Conservation (phyloP, 2,797 vertebrate species). For the Buceros bicornis region DNA sequence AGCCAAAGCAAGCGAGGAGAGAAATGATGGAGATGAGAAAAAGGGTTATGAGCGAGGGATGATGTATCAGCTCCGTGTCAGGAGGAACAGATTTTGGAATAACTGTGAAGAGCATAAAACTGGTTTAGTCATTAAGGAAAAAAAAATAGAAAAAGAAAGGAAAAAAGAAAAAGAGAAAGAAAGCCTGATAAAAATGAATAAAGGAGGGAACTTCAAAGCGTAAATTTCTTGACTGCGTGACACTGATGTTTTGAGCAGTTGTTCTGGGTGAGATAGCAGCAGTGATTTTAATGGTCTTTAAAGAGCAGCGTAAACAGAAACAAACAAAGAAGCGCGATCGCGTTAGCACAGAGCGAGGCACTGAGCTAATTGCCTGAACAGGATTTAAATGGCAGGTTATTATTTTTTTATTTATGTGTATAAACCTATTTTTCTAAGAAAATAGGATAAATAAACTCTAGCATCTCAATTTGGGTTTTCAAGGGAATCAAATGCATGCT, state of each 20-base stretch:
- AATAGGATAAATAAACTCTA: background rate
- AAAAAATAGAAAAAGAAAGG: background rate
- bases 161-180: background rate
- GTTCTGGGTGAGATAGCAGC: conserved; percentile 65
- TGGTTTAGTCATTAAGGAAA: conserved; percentile 57
- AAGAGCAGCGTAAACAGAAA: conserved; percentile 61
- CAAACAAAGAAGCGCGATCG: conserved; percentile 57
- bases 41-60: background rate
- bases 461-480: conserved; percentile 29
- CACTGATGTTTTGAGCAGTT: conserved; percentile 75
- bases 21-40: conserved; percentile 37
- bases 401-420: conserved; percentile 54
- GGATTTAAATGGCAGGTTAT: conserved; percentile 59
- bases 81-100: conserved; percentile 58
- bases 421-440: conserved; percentile 55
- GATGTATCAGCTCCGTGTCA: conserved; percentile 51
- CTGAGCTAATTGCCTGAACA: conserved; percentile 63
- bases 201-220: conserved; percentile 73
- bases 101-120: conserved; percentile 67
- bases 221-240: conserved; percentile 36
- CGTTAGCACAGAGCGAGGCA: conserved; percentile 47
- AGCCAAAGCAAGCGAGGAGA: conserved; percentile 59
- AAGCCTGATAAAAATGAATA: conserved; percentile 46
- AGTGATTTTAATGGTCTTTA: conserved; percentile 76
- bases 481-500: background rate